Conservation (phyloP, 2,888 invertebrate genomes). For the Eledona agricola region DNA sequence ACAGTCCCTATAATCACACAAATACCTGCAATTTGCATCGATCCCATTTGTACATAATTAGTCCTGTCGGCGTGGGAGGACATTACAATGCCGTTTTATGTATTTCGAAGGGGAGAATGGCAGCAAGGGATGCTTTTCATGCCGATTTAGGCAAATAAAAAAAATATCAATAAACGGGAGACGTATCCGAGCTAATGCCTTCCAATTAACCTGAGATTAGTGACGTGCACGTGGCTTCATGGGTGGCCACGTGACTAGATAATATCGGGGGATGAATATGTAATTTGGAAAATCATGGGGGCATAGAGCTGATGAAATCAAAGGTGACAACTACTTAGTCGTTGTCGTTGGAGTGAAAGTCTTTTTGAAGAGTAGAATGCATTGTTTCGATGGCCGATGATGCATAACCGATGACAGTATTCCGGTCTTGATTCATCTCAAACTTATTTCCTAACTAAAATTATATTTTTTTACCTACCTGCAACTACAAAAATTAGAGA, state of each 20-base stretch:
- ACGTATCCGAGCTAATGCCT: conserved; percentile 24
- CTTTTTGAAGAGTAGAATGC: too few species aligned
- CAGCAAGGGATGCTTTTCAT: too few species aligned
- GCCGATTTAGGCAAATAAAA: too few species aligned
- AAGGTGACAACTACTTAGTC: conserved; percentile 9
- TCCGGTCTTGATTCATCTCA: too few species aligned
- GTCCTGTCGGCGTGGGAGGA: conserved; percentile 16
- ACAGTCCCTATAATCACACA: conserved; percentile 11
- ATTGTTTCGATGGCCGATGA: too few species aligned
- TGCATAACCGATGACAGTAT: too few species aligned
- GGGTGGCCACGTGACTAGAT: conserved; percentile 58
- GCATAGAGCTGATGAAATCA: conserved; percentile 3
- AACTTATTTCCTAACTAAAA: too few species aligned
- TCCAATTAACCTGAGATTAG: conserved; percentile 60
- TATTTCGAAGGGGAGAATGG: too few species aligned
- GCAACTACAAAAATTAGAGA: too few species aligned
- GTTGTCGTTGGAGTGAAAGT: too few species aligned
- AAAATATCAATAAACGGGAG: conserved; percentile 12
- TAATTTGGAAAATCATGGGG: conserved; percentile 43
- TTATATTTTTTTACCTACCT: too few species aligned
- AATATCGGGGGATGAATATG: conserved; percentile 44
- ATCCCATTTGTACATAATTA: conserved; percentile 17
- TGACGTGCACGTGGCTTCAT: conserved; percentile 53
- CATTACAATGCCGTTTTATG: background rate
- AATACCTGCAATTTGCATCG: conserved; percentile 19